Conservation (phyloP, 2,888 invertebrate genomes). For the Bembecia ichneumoniformis region DNA sequence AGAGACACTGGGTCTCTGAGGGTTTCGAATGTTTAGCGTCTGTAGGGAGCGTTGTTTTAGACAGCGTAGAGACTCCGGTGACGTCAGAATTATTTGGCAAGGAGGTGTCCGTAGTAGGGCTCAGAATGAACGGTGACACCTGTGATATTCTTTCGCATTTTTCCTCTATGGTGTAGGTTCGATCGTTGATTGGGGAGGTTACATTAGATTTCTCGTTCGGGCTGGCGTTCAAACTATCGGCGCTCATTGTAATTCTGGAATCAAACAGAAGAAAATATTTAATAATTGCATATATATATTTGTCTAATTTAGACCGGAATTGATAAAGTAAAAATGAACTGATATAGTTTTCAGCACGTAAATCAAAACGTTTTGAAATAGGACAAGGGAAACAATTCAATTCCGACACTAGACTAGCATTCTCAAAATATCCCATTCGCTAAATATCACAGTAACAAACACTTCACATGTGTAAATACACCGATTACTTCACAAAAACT, state of each 20-base stretch:
- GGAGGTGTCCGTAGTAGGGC: slow-evolving; percentile 54
- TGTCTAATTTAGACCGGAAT: no score
- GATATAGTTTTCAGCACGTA: no score
- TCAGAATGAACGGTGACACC: slow-evolving; percentile 56
- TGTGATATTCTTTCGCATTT: slow-evolving; percentile 55
- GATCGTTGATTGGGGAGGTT: slow-evolving; percentile 36
- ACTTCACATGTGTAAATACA: no score
- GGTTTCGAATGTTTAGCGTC: slow-evolving; percentile 64
- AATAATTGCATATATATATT: neutral
- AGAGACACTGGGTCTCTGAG: slow-evolving; percentile 56
- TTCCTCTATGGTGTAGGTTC: slow-evolving; percentile 44
- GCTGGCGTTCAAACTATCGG: slow-evolving; percentile 61
- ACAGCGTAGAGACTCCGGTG: slow-evolving; percentile 59
- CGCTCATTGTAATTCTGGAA: slow-evolving; percentile 62
- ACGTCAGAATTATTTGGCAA: slow-evolving; percentile 43
- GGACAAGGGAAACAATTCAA: no score
- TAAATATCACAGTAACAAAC: no score
- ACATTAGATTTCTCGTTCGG: slow-evolving; percentile 30
- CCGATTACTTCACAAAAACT: no score
- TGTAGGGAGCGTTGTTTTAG: slow-evolving; percentile 61
- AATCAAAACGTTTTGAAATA: no score
- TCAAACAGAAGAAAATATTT: slow-evolving; percentile 2
- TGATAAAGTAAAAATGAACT: no score
- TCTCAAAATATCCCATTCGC: no score
- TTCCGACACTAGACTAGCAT: no score